Conservation (phyloP, 2,113 vertebrate species). For the Panthera leo region DNA sequence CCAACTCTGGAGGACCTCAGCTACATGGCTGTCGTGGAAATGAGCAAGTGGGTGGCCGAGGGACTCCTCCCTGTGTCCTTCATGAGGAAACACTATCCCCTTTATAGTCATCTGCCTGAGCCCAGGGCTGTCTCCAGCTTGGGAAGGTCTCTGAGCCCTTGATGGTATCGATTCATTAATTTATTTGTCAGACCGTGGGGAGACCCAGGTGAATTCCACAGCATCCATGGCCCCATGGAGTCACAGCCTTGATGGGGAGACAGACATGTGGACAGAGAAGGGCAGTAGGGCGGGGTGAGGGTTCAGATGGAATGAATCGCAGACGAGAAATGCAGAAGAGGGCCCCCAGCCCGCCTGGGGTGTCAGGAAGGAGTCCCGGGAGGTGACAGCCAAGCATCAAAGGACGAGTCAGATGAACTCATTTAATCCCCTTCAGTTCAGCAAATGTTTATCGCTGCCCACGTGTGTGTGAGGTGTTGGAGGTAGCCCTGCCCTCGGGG, state of each 20-base stretch:
- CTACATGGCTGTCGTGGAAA: not conserved
- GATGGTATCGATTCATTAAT: not conserved
- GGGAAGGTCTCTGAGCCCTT: not conserved
- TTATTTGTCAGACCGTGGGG: not conserved
- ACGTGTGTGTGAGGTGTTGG: not conserved
- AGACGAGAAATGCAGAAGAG: not conserved
- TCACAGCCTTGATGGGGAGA: not conserved
- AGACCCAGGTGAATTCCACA: not conserved
- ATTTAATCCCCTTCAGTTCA: not conserved
- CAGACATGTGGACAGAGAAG: not conserved
- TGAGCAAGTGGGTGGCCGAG: not conserved
- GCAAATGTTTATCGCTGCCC: not conserved
- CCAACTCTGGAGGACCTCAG: not conserved
- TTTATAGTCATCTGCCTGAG: not conserved
- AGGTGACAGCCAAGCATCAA: not conserved
- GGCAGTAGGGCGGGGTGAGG: not conserved
- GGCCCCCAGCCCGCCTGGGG: not conserved
- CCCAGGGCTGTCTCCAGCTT: not conserved
- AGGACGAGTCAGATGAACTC: not conserved
- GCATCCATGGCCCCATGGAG: not conserved
- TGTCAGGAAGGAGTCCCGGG: not conserved
- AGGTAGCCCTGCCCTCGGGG: not conserved
- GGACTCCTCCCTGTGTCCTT: not conserved
- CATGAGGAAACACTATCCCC: not conserved
- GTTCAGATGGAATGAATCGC: fast-evolving